A percentile compares a stretch with the other conserved stretches of the same genome.
These are phyloP conservation scores for Steatocranus sp. DNA, from an alignment of 2,797 vertebrate genomes.

Conservation along the genomic window DNA sequence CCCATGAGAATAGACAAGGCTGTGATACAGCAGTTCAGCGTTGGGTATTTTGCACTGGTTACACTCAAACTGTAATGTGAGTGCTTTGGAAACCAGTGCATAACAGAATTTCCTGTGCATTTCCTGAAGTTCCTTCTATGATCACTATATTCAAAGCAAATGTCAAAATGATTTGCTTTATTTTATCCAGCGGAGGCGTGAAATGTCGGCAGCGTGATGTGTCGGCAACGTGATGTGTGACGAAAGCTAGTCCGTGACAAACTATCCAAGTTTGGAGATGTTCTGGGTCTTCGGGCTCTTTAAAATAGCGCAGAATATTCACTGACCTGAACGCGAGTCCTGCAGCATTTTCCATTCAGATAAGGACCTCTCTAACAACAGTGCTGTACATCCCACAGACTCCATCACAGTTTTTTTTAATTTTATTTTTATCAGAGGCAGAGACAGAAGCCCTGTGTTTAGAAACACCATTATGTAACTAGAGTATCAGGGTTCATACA, in stretches of 20 bases:
- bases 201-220: not conserved
- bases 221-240: not conserved
- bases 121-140: not conserved
- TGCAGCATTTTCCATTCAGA: not conserved
- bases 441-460: not conserved
- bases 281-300: not conserved
- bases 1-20: not conserved
- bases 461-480: not conserved
- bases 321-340: slow-evolving; percentile 1
- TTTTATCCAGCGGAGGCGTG: not conserved
- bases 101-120: not conserved
- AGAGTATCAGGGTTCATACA: not conserved
- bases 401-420: not conserved
- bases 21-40: not conserved
- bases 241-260: not conserved
- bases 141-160: not conserved
- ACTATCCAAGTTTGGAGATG: not conserved
- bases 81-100: not conserved
- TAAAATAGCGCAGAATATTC: not conserved
- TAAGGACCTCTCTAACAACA: not conserved
- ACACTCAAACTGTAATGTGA: not conserved
- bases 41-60: not conserved
- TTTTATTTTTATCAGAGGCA: not conserved
- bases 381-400: not conserved
- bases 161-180: not conserved